Evolutionary conservation across 2,113 vertebrate genomes (phyloP), one percentile per base, ranked within the genome.

Genomic region (Pseudorectes ferrugineus): DNA sequence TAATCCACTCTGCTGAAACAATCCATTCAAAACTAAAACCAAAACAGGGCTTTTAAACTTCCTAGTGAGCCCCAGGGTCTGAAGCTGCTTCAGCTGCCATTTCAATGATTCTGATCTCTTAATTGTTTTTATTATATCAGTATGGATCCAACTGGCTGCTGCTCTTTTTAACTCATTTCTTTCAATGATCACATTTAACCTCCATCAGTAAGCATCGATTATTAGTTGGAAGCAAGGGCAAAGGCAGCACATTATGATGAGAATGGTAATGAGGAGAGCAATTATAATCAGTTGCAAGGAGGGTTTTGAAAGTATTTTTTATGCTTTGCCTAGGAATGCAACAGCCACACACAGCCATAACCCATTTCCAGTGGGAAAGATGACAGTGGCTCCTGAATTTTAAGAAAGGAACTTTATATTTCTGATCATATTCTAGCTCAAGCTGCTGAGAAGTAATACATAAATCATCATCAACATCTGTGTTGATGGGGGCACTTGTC

Each of bases 151-250:
- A 93, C 54, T 74, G 59, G 29, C 28, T 92, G 40, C 51, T 10
- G 2, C 55, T 92, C 35, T 80, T 96, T 95, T 87, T 63, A 77
- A 88, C 71, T 55, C 59, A 14, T 85, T 95, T 80, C 77, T 83
- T 96, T 76, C 63, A 92, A 89, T 9, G 42, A 51, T 71, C 68
- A 83, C 67, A 67, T 95, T 96, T 92, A 92, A 92, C 70, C 63
- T 88, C 74, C 86, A 84, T 73, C 78, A 85, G 51, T 71, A 85
- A 88, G 63, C 25, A 90, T 40, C 5, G 43, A 79, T 88, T 94
- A 92, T 76, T 85, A 91, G 31, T 43, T 66, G 55, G 78, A 89
- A 94, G 59, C 43, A 92, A 74, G 77, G 59, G 54, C 48, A 90
- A 73, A 94, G 24, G 45, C 40, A 91, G 45, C 9, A 86, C 29